Evolutionary conservation across 1,140 invertebrate species (phyloP).

Genomic region (Drosophila nikananu): DNA sequence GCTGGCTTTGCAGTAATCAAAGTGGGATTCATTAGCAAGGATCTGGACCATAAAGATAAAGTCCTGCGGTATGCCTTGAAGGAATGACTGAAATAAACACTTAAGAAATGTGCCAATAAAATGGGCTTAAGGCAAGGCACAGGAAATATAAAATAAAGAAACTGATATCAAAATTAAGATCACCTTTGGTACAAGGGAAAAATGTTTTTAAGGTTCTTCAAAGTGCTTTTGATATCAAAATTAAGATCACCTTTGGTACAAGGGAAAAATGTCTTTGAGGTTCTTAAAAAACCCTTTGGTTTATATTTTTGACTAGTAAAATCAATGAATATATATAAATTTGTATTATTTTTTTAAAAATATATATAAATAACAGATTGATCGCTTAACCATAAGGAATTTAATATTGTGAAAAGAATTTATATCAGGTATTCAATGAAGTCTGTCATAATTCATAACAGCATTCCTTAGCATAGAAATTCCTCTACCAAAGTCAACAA

Average conservation of each 20-base stretch:
- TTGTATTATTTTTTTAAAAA: not conserved
- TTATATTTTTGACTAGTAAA: not conserved
- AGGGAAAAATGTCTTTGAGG: not conserved
- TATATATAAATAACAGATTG: too few relatives aligned
- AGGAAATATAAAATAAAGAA: slow-evolving; percentile 20
- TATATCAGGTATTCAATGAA: too few relatives aligned
- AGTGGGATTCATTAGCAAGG: slow-evolving; percentile 31
- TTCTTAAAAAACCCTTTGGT: not conserved
- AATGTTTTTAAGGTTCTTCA: not conserved
- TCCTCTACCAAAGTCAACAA: not conserved
- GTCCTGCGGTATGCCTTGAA: slow-evolving; percentile 16
- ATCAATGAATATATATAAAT: not conserved
- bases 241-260: not conserved
- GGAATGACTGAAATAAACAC: slow-evolving; percentile 14
- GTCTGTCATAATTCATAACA: not conserved
- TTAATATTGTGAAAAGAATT: not conserved
- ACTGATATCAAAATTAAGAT: slow-evolving; percentile 6
- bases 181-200: not conserved
- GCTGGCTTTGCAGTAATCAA: slow-evolving; percentile 22
- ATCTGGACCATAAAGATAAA: slow-evolving; percentile 44
- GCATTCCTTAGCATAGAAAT: not conserved
- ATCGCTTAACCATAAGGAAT: not conserved
- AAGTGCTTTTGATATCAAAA: slow-evolving; percentile 1
- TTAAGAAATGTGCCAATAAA: slow-evolving; percentile 23
- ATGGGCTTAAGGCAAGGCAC: not conserved